A percentile compares a stretch with the other conserved stretches of the same genome.
phyloP scores from a whole-genome alignment of 1,140 invertebrate genomes.

The Drosophila mayri region DNA sequence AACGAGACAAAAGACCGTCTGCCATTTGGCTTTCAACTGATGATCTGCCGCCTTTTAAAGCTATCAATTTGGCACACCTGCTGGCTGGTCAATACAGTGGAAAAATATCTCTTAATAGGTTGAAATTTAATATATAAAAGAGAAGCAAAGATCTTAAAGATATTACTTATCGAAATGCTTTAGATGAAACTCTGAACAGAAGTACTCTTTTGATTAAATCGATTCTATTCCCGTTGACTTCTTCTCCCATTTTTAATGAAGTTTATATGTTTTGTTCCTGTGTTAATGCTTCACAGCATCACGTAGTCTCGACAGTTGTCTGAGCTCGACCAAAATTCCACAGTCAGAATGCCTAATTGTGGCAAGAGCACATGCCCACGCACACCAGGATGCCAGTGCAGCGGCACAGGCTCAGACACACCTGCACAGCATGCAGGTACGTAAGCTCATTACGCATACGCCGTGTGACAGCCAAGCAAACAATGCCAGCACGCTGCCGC shows the following conservation, averaged over 20 bases:
- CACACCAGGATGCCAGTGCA: constrained; percentile 19
- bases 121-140: neutral
- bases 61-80: constrained; percentile 32
- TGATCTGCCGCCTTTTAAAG: constrained; percentile 36
- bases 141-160: neutral
- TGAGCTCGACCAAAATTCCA: constrained; percentile 44
- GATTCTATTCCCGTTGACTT: too few species aligned
- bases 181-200: too few species aligned
- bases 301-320: constrained; percentile 50
- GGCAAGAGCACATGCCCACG: constrained; percentile 53
- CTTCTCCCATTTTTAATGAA: neutral
- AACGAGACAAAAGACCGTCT: constrained; percentile 29
- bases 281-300: constrained; percentile 26
- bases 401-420: constrained; percentile 44
- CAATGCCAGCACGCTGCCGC: constrained; percentile 53
- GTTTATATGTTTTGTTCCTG: neutral
- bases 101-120: neutral
- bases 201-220: neutral
- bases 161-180: neutral
- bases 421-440: constrained; percentile 37
- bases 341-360: constrained; percentile 78
- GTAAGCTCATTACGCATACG: constrained; percentile 79
- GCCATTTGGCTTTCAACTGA: constrained; percentile 13
- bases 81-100: neutral
- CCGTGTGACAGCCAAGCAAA: constrained; percentile 65